phyloP scores from a whole-genome alignment of 2,113 vertebrate genomes.

The Campylomormyrus numenius region DNA sequence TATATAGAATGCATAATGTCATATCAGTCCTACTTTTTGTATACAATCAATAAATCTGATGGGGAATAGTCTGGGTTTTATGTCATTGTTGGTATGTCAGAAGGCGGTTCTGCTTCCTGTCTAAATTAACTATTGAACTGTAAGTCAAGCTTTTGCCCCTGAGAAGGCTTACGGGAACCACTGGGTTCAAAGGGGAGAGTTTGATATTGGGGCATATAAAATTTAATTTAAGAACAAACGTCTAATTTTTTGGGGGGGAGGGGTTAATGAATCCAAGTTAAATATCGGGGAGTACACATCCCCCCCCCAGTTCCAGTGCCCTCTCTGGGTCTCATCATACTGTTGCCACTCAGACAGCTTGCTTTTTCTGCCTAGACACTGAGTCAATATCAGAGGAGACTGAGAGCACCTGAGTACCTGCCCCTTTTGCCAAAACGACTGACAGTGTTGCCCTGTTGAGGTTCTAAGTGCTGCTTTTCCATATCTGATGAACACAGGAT shows the following conservation, averaged over 20 bases:
- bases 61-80: slow-evolving; percentile 37
- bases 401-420: neutral
- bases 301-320: neutral
- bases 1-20: slow-evolving; percentile 76
- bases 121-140: neutral
- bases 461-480: neutral
- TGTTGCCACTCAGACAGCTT: neutral
- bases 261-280: neutral
- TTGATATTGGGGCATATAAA: neutral
- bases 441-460: neutral
- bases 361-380: neutral
- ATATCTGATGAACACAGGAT: neutral
- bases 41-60: slow-evolving; percentile 71
- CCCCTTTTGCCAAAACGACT: neutral
- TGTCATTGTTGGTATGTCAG: neutral
- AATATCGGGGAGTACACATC: neutral
- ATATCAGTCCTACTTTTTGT: slow-evolving; percentile 75
- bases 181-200: neutral
- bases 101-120: neutral
- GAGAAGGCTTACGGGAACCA: neutral
- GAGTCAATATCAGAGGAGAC: neutral
- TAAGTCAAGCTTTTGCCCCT: neutral
- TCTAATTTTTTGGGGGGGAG: neutral
- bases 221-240: neutral
- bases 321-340: neutral